Evolutionary conservation across 1,140 invertebrate species (phyloP).

Genomic region (Lucilia cuprina): DNA sequence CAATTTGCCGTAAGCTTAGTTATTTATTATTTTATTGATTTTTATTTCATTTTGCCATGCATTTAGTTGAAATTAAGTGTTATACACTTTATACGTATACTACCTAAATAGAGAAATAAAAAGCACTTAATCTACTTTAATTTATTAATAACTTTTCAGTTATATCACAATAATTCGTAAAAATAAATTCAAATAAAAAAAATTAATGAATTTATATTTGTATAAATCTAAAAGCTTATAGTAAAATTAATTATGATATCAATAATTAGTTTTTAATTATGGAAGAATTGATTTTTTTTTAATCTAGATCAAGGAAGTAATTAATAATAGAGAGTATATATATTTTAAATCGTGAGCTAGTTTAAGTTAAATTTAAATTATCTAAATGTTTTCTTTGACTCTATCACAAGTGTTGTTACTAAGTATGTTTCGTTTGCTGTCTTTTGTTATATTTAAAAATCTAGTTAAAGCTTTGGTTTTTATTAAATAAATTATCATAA

Average conservation of each 20-base stretch:
- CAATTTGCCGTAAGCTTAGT: too few relatives aligned
- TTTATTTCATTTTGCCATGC: too few relatives aligned
- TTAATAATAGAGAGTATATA: too few relatives aligned
- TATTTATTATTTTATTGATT: too few relatives aligned
- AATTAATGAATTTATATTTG: not conserved
- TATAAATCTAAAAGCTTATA: not conserved
- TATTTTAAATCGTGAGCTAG: too few relatives aligned
- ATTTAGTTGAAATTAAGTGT: not conserved
- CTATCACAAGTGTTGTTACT: not conserved
- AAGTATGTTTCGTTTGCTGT: not conserved
- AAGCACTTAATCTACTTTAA: not conserved
- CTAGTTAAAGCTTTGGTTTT: not conserved
- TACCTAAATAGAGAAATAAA: not conserved
- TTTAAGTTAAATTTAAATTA: not conserved
- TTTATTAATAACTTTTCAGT: not conserved
- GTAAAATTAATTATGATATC: not conserved
- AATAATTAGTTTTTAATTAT: not conserved
- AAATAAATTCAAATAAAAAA: not conserved
- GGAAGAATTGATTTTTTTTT: not conserved
- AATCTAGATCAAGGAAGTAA: not conserved
- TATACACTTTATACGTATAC: not conserved
- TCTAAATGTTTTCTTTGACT: not conserved
- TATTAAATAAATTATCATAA: not conserved
- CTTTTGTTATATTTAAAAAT: not conserved
- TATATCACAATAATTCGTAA: not conserved